Evolutionary conservation across 2,113 vertebrate species (phyloP), one percentile per base, ranked within the genome.

Genomic region (Dipodomys ordii): DNA sequence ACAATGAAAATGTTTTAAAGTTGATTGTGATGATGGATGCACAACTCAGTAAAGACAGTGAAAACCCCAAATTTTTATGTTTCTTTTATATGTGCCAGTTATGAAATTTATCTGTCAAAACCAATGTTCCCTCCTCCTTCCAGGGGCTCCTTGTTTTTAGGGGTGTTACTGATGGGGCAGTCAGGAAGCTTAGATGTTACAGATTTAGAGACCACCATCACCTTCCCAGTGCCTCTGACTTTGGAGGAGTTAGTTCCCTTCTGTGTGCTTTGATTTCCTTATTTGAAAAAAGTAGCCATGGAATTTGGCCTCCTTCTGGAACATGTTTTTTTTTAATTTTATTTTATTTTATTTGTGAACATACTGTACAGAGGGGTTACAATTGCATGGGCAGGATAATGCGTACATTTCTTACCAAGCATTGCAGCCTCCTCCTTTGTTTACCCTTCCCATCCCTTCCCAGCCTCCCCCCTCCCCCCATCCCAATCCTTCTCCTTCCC

Each of bases 61-160:
- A 72, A 83, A 79, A 32, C 3, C 25, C 1, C 30, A 18, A 77
- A 28, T 20, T 35, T 39, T 71, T 23, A 35, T 4, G 28, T 7
- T 88, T 65, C 49, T 79, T 64, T 19, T 69, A 23, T 53, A 32
- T 69, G 35, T 27, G 27, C 78, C 88, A 16, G 44, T 23, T 46
- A 6, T 60, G 22, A 22, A 71, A 28, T 93, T 84, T 60, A 72
- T 15, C 8, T 30, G 10, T 65, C 62, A 83, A 89, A 76, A 65
- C n/a, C n/a, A 23, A 44, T 1, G 27, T n/a, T 2, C 8, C 73
- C 8, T 67, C 3, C 3, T n/a, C 1, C 7, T 1, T 30, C 15
- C 53, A 57, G 64, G 19, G 39, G 27, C 6, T 69, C 12, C 57
- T 16, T 57, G 39, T 9, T 49, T 65, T 44, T 10, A 68, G 28